phyloP scores from a whole-genome alignment of 2,113 vertebrate genomes.

The Toxotes chatareus region DNA sequence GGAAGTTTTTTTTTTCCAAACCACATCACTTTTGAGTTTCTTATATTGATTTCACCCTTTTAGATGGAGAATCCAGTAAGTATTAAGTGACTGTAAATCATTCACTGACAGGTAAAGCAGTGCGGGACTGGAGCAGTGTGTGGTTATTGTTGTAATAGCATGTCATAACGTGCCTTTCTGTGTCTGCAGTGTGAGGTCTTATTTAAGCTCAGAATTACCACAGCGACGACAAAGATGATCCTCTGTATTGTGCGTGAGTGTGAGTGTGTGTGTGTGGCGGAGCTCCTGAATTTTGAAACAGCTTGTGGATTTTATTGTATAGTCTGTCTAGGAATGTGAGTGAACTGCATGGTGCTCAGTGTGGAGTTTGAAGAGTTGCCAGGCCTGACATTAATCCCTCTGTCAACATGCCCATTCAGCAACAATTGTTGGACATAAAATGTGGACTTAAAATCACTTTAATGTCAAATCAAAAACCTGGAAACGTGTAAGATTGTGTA shows the following conservation, averaged over 20 bases:
- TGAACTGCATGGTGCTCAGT: constrained; percentile 55
- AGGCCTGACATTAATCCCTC: constrained; percentile 35
- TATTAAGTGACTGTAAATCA: constrained; percentile 64
- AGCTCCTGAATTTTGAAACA: neutral
- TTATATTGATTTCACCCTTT: constrained; percentile 54
- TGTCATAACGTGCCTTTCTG: constrained; percentile 48
- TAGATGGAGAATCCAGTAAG: constrained; percentile 79
- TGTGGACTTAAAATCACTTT: constrained; percentile 1
- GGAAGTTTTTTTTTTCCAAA: neutral
- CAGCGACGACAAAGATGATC: neutral
- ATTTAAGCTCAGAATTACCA: neutral
- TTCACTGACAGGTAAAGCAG: constrained; percentile 65
- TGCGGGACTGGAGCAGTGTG: constrained; percentile 15
- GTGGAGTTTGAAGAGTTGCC: constrained; percentile 37
- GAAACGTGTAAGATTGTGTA: neutral
- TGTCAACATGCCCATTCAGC: neutral
- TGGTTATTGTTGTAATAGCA: constrained; percentile 48
- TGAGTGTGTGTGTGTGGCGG: neutral
- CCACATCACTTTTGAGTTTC: constrained; percentile 33
- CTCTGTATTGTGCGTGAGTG: constrained; percentile 12
- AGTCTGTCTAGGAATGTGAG: constrained; percentile 32
- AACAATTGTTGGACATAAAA: neutral
- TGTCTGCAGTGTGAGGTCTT: constrained; percentile 34
- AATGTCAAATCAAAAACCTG: neutral
- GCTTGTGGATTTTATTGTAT: constrained; percentile 22